These are phyloP conservation scores for Oryzias curvinotus DNA, from an alignment of 2,113 vertebrate species.

Conservation along the genomic window DNA sequence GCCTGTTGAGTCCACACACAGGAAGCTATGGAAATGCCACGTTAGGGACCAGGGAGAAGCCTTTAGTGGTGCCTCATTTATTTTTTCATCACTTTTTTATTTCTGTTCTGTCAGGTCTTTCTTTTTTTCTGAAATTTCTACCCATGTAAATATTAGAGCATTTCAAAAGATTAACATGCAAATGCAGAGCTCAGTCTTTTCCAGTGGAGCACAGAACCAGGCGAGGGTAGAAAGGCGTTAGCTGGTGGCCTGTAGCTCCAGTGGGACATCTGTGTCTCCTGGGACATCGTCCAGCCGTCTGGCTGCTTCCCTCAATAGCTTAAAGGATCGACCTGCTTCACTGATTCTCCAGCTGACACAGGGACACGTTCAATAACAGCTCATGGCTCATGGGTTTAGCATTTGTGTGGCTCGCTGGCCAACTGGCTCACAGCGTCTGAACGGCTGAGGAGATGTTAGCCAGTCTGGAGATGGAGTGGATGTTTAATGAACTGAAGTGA, in stretches of 20 bases:
- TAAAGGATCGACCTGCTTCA: constrained; percentile 37
- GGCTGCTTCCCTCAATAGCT: constrained; percentile 1
- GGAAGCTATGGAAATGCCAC: constrained; percentile 25
- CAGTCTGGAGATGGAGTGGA: not conserved
- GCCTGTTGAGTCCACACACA: constrained; percentile 14
- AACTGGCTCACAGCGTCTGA: constrained; percentile 22
- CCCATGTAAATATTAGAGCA: not conserved
- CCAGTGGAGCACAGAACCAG: constrained; percentile 13
- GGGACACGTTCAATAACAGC: constrained; percentile 29
- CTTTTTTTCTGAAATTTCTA: not conserved
- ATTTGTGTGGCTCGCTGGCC: constrained; percentile 30
- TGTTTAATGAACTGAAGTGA: not conserved
- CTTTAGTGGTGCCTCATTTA: constrained; percentile 3
- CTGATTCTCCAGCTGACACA: constrained; percentile 16
- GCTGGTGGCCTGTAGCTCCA: constrained; percentile 52
- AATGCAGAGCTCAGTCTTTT: not conserved
- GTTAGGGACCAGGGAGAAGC: constrained; percentile 7
- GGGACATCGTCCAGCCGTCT: constrained; percentile 1
- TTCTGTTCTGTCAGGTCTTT: not conserved
- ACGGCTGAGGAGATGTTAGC: constrained; percentile 33
- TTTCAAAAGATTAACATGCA: constrained; percentile 3
- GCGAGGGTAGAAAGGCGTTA: constrained; percentile 47
- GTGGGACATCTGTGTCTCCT: constrained; percentile 42
- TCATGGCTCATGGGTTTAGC: constrained; percentile 47
- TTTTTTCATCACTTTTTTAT: not conserved